Conservation (phyloP, 2,888 invertebrate species). For the Lymantria dispar region DNA sequence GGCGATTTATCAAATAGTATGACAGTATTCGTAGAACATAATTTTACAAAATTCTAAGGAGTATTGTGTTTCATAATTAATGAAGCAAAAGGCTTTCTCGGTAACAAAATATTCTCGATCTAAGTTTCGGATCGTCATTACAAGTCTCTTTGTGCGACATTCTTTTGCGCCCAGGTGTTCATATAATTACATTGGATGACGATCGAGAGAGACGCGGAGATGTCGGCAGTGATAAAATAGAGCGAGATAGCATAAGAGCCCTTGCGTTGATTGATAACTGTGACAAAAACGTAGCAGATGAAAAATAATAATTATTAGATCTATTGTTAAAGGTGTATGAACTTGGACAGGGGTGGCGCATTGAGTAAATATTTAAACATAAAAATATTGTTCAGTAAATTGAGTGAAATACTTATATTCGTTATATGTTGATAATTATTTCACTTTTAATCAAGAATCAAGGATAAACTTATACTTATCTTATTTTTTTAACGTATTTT, state of each 20-base stretch:
- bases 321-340: conserved; percentile 77
- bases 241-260: conserved; percentile 55
- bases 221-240: conserved; percentile 30
- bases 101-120: conserved; percentile 79
- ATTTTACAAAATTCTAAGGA: conserved; percentile 73
- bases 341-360: conserved; percentile 66
- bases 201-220: conserved; percentile 54
- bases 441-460: too few relatives aligned
- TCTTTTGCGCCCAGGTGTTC: conserved; percentile 82
- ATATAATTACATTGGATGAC: conserved; percentile 74
- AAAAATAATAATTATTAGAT: conserved; percentile 82
- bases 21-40: conserved; percentile 72
- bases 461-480: too few relatives aligned
- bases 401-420: not conserved
- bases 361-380: conserved; percentile 5
- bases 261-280: conserved; percentile 83
- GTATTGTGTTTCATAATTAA: conserved; percentile 82
- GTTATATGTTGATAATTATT: too few relatives aligned
- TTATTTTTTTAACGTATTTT: too few relatives aligned
- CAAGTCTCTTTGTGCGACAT: conserved; percentile 81
- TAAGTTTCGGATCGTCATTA: conserved; percentile 81
- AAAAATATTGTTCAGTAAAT: not conserved
- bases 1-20: conserved; percentile 74
- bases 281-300: conserved; percentile 83
- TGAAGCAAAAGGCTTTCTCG: conserved; percentile 79